A percentile compares a stretch with the other conserved stretches of the same genome.
phyloP scores from a whole-genome alignment of 1,140 invertebrate species.

The Caerostris darwini region DNA sequence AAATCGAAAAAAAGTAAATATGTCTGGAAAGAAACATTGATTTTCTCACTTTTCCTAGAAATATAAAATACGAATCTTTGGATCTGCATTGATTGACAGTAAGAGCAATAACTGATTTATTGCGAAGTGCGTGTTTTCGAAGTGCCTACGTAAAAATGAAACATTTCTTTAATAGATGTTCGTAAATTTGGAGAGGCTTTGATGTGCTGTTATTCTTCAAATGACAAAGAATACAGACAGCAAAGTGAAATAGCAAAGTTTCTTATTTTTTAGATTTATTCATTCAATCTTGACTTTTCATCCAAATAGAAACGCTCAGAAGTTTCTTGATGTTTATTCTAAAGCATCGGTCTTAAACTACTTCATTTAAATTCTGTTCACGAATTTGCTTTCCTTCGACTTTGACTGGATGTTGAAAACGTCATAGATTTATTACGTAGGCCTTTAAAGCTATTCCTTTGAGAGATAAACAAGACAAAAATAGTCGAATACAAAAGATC shows the following conservation, averaged over 20 bases:
- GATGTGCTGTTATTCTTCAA: slow-evolving; percentile 36
- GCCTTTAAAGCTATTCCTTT: not conserved
- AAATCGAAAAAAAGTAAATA: not conserved
- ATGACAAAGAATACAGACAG: not conserved
- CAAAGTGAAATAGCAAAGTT: slow-evolving; percentile 1
- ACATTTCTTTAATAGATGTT: slow-evolving; percentile 46
- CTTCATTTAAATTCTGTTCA: slow-evolving; percentile 49
- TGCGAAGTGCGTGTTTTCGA: slow-evolving; percentile 42
- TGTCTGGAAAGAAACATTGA: slow-evolving; percentile 48
- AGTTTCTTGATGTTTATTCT: not conserved
- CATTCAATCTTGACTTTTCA: slow-evolving; percentile 57
- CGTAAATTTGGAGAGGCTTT: slow-evolving; percentile 3
- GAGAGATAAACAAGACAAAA: slow-evolving; percentile 2
- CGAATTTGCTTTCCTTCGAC: not conserved
- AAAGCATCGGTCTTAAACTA: not conserved
- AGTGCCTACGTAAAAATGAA: slow-evolving; percentile 28
- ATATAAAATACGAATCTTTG: slow-evolving; percentile 16
- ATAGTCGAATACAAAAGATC: not conserved
- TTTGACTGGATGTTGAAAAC: not conserved
- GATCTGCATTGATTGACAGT: slow-evolving; percentile 61
- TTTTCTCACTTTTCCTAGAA: slow-evolving; percentile 27
- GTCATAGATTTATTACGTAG: not conserved
- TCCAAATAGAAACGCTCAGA: not conserved
- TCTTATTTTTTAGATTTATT: slow-evolving; percentile 34
- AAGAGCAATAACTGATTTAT: slow-evolving; percentile 60